These are phyloP conservation scores for Papilio demoleus DNA, from an alignment of 2,888 invertebrate genomes.

Conservation along the genomic window DNA sequence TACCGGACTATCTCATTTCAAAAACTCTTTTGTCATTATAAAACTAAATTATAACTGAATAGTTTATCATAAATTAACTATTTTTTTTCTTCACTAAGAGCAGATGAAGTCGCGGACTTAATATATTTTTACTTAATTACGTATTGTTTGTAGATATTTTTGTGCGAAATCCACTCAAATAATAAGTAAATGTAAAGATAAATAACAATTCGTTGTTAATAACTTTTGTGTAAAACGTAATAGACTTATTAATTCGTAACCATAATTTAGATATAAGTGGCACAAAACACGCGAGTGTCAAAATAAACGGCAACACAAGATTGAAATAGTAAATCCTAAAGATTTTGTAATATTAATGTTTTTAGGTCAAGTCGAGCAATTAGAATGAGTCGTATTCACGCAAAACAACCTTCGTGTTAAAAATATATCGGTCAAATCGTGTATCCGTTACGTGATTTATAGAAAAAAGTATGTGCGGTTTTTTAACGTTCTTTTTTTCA, in stretches of 20 bases:
- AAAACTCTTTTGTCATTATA: too few species aligned
- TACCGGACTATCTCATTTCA: too few species aligned
- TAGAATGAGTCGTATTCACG: constrained; percentile 62
- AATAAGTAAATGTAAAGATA: neutral
- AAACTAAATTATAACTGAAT: too few species aligned
- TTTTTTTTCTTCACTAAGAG: too few species aligned
- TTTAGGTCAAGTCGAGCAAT: constrained; percentile 45
- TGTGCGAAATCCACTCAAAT: too few species aligned
- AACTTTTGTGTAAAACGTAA: neutral
- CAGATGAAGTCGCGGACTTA: too few species aligned
- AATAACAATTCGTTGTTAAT: neutral
- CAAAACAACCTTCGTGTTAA: constrained; percentile 55
- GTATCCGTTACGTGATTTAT: constrained; percentile 46
- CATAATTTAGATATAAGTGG: constrained; percentile 25
- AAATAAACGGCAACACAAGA: constrained; percentile 32
- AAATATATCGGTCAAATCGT: constrained; percentile 50
- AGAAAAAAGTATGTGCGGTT: constrained; percentile 31
- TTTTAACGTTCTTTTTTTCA: constrained; percentile 6
- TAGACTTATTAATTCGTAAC: neutral
- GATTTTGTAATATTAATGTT: constrained; percentile 37
- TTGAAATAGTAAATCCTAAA: constrained; percentile 30
- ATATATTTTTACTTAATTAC: too few species aligned
- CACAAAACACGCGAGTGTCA: constrained; percentile 42
- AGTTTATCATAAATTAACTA: too few species aligned
- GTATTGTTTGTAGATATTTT: too few species aligned